Evolutionary conservation across 2,113 vertebrate species (phyloP).

Genomic region (Takifugu bimaculatus): DNA sequence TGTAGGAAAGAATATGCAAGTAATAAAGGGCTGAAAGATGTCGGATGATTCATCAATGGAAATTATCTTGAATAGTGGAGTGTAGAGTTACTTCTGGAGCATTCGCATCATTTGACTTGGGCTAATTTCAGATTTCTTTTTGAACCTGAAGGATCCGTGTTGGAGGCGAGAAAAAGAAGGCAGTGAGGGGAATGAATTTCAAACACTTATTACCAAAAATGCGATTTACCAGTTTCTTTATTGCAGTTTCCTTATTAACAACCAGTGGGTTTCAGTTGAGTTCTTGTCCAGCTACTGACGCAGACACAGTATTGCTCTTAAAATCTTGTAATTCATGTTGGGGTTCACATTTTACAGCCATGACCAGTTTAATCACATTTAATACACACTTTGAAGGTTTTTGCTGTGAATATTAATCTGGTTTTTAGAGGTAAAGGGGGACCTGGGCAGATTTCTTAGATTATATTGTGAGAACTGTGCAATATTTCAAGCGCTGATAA

Average conservation of each 20-base stretch:
- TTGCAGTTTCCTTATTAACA: constrained; percentile 18
- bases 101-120: too few species aligned
- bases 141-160: neutral
- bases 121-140: too few species aligned
- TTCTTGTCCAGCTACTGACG: too few species aligned
- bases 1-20: constrained; percentile 16
- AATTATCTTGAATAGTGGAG: constrained; percentile 18
- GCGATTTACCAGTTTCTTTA: constrained; percentile 30
- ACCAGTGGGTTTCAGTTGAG: constrained; percentile 6
- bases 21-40: constrained; percentile 21
- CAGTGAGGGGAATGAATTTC: constrained; percentile 44
- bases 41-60: constrained; percentile 1
- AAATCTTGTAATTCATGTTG: constrained; percentile 1
- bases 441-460: constrained; percentile 9
- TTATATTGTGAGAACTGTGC: constrained; percentile 31
- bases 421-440: neutral
- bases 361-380: neutral
- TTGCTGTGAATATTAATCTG: neutral
- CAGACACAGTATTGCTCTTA: too few species aligned
- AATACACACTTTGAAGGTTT: neutral
- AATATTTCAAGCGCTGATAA: constrained; percentile 36
- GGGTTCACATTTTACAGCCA: neutral
- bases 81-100: neutral
- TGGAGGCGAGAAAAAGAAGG: constrained; percentile 8
- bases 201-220: constrained; percentile 40